phyloP scores from a whole-genome alignment of 2,888 invertebrate species.

The Thysanoteuthis rhombus region DNA sequence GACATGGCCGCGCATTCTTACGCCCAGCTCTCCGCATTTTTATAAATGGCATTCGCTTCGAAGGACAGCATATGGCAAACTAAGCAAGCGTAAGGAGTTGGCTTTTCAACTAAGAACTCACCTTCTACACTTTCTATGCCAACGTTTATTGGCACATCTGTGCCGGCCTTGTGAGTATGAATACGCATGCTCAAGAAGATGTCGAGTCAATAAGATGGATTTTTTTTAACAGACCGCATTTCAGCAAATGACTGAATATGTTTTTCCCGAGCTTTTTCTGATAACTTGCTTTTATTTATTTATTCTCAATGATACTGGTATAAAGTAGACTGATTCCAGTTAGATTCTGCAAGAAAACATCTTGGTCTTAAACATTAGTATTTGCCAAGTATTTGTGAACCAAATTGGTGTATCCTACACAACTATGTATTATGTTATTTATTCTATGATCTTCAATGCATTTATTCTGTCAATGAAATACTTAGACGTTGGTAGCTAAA shows the following conservation, averaged over 20 bases:
- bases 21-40: not conserved
- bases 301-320: not conserved
- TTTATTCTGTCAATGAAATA: too few relatives aligned
- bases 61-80: not conserved
- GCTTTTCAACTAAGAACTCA: not conserved
- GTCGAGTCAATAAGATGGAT: not conserved
- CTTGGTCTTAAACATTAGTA: not conserved
- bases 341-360: not conserved
- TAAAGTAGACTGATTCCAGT: not conserved
- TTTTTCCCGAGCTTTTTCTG: not conserved
- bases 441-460: too few relatives aligned
- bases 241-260: not conserved
- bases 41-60: not conserved
- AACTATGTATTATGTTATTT: too few relatives aligned
- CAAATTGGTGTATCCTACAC: too few relatives aligned
- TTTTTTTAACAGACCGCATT: not conserved
- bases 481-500: too few relatives aligned
- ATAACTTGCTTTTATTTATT: not conserved
- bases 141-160: not conserved
- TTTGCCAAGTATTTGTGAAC: too few relatives aligned
- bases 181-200: not conserved
- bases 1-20: not conserved
- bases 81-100: not conserved
- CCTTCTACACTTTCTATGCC: not conserved
- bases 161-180: not conserved